A percentile compares a stretch with the other conserved stretches of the same genome.
Conservation (phyloP, 2,888 invertebrate genomes). For the Xanthostigma xanthostigma region DNA sequence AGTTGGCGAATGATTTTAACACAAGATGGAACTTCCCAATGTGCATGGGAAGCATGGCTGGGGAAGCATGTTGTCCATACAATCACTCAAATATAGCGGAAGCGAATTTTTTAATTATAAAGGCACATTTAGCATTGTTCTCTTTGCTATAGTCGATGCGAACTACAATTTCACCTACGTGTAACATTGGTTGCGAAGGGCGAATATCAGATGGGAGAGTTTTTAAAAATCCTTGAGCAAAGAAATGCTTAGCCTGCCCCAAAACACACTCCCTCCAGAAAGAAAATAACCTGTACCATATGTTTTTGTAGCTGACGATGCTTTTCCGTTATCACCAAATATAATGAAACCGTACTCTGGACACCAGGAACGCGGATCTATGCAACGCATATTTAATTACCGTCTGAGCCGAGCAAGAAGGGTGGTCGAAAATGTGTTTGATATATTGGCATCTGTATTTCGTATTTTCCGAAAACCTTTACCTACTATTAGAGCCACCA, state of each 20-base stretch:
- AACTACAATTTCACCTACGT: no score
- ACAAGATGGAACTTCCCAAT: constrained; percentile 18
- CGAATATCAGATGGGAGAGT: constrained; percentile 16
- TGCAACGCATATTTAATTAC: constrained; percentile 13
- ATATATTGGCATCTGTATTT: constrained; percentile 10
- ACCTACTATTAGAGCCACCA: constrained; percentile 12
- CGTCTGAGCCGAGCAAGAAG: constrained; percentile 9
- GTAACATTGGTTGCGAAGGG: constrained; percentile 17
- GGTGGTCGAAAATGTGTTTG: constrained; percentile 13
- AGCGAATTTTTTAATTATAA: constrained; percentile 20
- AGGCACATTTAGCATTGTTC: no score
- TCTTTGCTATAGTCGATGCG: no score
- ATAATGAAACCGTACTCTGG: constrained; percentile 13
- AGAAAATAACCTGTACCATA: constrained; percentile 11
- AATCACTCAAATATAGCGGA: constrained; percentile 15
- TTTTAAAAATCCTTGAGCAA: constrained; percentile 12
- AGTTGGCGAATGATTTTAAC: no score
- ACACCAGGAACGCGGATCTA: constrained; percentile 6
- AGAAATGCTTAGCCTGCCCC: constrained; percentile 9
- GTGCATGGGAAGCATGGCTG: constrained; percentile 17
- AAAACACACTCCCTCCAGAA: constrained; percentile 7
- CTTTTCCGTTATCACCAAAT: constrained; percentile 12
- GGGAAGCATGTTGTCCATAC: constrained; percentile 19
- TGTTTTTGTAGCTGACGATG: constrained; percentile 14
- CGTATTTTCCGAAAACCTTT: constrained; percentile 13